phyloP scores from a whole-genome alignment of 64 coral and sea anemone species.

The Montipora efflorescens region DNA sequence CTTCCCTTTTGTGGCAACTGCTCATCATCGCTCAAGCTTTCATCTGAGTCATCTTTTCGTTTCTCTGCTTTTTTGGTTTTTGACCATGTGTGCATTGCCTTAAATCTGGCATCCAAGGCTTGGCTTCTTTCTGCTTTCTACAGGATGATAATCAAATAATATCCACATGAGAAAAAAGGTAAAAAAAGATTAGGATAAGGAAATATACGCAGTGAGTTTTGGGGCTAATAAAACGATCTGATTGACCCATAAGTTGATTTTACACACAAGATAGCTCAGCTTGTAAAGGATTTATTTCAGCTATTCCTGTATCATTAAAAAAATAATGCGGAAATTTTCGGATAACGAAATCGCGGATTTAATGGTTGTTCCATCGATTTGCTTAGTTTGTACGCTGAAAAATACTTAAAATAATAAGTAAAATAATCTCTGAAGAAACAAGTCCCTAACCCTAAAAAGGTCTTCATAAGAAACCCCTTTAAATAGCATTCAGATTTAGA shows the following conservation, averaged over 20 bases:
- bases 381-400: not conserved
- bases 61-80: constrained; percentile 23
- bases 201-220: not conserved
- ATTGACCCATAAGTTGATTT: not conserved
- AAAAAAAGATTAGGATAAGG: not conserved
- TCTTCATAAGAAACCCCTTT: not conserved
- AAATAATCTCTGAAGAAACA: not conserved
- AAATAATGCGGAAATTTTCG: not conserved
- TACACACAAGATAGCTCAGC: not conserved
- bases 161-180: not conserved
- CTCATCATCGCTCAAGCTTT: constrained; percentile 37
- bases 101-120: constrained; percentile 28
- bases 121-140: constrained; percentile 44
- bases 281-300: not conserved
- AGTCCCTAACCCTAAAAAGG: not conserved
- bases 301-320: not conserved
- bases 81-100: constrained; percentile 60
- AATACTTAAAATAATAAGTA: not conserved
- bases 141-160: not conserved
- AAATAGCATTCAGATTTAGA: not conserved
- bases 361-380: not conserved
- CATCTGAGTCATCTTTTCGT: constrained; percentile 48
- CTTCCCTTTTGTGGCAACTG: not conserved
- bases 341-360: not conserved
- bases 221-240: not conserved